Evolutionary conservation across 1,140 invertebrate genomes (phyloP), one percentile per base, ranked within the genome.

Genomic region (Eciton burchellii): DNA sequence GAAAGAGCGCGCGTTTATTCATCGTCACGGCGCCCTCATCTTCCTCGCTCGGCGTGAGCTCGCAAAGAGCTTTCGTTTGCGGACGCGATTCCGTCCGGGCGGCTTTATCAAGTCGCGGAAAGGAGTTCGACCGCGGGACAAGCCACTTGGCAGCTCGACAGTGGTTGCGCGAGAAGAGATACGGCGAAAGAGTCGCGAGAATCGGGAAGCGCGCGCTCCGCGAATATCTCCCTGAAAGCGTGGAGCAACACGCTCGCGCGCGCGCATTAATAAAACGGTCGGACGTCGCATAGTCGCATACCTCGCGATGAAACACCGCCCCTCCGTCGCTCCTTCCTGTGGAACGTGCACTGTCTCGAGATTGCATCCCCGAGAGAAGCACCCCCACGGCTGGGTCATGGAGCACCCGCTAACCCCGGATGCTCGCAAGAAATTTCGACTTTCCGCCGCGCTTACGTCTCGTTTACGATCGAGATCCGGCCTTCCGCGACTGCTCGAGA

Each of bases 401-500:
- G 29, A 56, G n/a, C 26, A 54, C 9, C 29, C 45, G 24, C 12
- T 35, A n/a, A 24, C 11, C 19, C 16, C 24, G 5, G 62, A 6
- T 52, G 4, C 21, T 68, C 74, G 19, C 56, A 77, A 77, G 74
- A 77, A 68, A 77, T 77, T 77, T 77, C 21, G 62, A 77, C 35
- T 66, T 77, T 54, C 21, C 21, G 60, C 21, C 21, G 8, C 26
- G 71, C n/a, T n/a, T n/a, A n/a, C 35, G 35, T 29, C 24, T 19
- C 59, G 73, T 76, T 19, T 29, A 26, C 43, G 3, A 77, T 12
- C 49, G 16, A 47, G 56, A 68, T 21, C 21, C 29, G 16, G 54
- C 62, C 52, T 79, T 19, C 43, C 74, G 21, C 12, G 26, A 35
- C 74, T 70, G 74, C 68, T 79, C 74, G 43, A 79, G 74, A 68